Percentiles rank a stretch among this genome's conserved stretches.
These are phyloP conservation scores for Enteromius mattozi DNA, from an alignment of 2,797 vertebrate genomes.

Conservation along the genomic window DNA sequence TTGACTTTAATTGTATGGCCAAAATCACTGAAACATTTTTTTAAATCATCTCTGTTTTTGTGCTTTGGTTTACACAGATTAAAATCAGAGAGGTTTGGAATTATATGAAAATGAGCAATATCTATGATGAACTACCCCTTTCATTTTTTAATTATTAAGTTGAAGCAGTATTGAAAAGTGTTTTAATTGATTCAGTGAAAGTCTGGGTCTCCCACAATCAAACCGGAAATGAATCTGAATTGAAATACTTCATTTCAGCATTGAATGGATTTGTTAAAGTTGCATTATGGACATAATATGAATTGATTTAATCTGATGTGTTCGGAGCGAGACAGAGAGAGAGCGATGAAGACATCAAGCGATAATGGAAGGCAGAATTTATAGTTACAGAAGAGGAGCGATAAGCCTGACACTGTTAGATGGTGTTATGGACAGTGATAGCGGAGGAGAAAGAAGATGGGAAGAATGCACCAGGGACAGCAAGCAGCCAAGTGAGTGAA, in stretches of 20 bases:
- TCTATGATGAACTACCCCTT: neutral
- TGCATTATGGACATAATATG: slow-evolving; percentile 18
- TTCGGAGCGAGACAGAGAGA: neutral
- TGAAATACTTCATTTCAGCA: slow-evolving; percentile 9
- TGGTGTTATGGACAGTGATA: slow-evolving; percentile 24
- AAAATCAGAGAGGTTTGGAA: neutral
- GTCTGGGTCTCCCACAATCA: neutral
- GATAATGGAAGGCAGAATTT: slow-evolving; percentile 20
- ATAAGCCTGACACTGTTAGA: slow-evolving; percentile 31
- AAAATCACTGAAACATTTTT: neutral
- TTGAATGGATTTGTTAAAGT: slow-evolving; percentile 15
- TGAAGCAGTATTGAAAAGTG: neutral
- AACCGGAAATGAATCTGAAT: neutral
- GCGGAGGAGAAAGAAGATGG: slow-evolving; percentile 19
- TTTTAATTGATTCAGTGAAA: neutral
- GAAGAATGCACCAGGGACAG: slow-evolving; percentile 18
- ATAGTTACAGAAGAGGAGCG: slow-evolving; percentile 4
- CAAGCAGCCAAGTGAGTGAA: slow-evolving; percentile 30
- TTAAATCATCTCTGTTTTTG: neutral
- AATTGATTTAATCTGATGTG: slow-evolving; percentile 27
- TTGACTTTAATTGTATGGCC: neutral
- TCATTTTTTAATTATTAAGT: neutral
- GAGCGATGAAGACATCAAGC: slow-evolving; percentile 2
- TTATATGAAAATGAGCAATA: neutral
- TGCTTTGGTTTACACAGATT: neutral